Percentiles rank a stretch among this genome's conserved stretches.
phyloP scores from a whole-genome alignment of 2,797 vertebrate species.

The Acanthopagrus latus region DNA sequence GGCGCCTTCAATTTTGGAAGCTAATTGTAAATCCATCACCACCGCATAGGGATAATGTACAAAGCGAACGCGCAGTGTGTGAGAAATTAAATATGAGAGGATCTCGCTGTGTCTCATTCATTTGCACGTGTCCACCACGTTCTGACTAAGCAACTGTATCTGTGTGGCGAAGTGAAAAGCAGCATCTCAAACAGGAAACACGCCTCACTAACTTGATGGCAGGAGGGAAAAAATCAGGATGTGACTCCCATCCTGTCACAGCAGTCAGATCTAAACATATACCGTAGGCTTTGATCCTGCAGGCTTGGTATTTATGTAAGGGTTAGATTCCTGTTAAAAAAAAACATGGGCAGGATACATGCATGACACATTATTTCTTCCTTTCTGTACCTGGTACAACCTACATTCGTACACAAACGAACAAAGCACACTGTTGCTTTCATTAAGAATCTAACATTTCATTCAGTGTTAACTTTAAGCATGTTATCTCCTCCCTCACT shows the following conservation, averaged over 20 bases:
- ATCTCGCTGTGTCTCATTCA: conserved; percentile 42
- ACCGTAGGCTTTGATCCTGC: conserved; percentile 8
- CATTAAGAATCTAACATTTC: conserved; percentile 16
- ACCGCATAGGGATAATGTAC: conserved; percentile 29
- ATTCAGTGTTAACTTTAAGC: conserved; percentile 17
- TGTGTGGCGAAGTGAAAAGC: conserved; percentile 45
- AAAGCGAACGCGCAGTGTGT: conserved; percentile 42
- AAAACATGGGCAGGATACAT: not conserved
- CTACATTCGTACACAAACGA: conserved; percentile 13
- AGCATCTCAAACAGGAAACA: conserved; percentile 65
- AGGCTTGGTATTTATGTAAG: conserved; percentile 16
- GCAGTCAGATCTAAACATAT: conserved; percentile 20
- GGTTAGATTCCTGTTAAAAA: conserved; percentile 16
- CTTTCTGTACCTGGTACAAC: not conserved
- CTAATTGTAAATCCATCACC: conserved; percentile 55
- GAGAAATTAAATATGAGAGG: conserved; percentile 60
- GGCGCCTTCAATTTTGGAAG: conserved; percentile 18
- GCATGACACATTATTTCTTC: not conserved
- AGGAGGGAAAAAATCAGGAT: conserved; percentile 66
- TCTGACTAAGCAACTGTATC: conserved; percentile 45
- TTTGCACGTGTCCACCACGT: conserved; percentile 23
- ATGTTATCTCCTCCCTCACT: conserved; percentile 6
- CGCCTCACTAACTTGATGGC: conserved; percentile 34
- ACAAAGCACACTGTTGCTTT: conserved; percentile 22
- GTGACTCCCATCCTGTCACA: conserved; percentile 69